phyloP scores from a whole-genome alignment of 2,797 vertebrate genomes.

The Aulostomus chinensis region DNA sequence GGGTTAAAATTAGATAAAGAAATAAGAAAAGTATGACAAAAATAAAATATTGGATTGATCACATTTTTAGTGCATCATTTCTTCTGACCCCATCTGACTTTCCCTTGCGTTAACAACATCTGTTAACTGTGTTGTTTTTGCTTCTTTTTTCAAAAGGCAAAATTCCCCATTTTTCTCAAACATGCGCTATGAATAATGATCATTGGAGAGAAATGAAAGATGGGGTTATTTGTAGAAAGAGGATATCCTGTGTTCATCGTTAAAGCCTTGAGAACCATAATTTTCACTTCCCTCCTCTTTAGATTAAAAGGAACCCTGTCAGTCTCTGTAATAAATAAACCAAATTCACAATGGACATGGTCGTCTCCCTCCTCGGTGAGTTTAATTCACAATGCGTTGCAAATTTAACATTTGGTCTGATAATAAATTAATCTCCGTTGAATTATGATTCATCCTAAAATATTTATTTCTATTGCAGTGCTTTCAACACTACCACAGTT shows the following conservation, averaged over 20 bases:
- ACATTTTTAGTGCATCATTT: too few species aligned
- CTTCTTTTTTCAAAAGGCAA: too few species aligned
- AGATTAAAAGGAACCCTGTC: constrained; percentile 8
- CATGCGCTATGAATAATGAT: too few species aligned
- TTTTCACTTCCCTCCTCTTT: constrained; percentile 53
- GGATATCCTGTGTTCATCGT: constrained; percentile 26
- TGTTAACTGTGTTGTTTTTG: too few species aligned
- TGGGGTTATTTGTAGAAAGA: background rate
- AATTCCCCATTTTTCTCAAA: too few species aligned
- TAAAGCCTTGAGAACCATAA: background rate
- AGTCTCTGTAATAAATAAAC: background rate
- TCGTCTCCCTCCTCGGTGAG: constrained; percentile 62
- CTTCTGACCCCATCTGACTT: too few species aligned
- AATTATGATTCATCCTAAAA: background rate
- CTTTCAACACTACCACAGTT: constrained; percentile 41
- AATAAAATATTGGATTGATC: too few species aligned
- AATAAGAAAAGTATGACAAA: too few species aligned
- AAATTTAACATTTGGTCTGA: background rate
- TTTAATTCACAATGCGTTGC: constrained; percentile 1
- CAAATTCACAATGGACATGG: constrained; percentile 45
- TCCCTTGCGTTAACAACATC: too few species aligned
- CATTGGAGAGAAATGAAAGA: background rate
- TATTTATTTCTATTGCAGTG: constrained; percentile 51
- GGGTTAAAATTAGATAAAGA: too few species aligned
- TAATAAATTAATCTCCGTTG: background rate